Conservation (phyloP, 2,797 vertebrate species). For the Hyperoplus immaculatus region DNA sequence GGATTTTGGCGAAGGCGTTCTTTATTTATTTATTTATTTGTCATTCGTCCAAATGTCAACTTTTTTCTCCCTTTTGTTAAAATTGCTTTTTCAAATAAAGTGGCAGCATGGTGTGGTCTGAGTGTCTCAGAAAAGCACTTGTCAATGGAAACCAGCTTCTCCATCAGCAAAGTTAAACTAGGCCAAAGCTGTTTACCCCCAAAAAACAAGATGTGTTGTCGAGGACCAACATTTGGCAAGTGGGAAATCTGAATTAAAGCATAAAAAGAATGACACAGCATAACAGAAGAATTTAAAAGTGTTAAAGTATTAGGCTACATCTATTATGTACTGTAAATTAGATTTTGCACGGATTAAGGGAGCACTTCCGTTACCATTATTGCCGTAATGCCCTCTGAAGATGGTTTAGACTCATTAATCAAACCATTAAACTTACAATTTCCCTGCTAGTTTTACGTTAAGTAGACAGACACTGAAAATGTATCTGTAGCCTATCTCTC, state of each 20-base stretch:
- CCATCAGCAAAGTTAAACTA: not conserved
- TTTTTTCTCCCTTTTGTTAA: not conserved
- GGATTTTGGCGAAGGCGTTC: slow-evolving; percentile 30
- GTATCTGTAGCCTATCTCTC: not conserved
- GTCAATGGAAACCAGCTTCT: slow-evolving; percentile 20
- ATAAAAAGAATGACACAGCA: not conserved
- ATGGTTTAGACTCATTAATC: slow-evolving; percentile 23
- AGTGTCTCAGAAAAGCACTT: slow-evolving; percentile 15
- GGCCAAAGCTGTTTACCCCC: not conserved
- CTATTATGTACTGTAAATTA: not conserved
- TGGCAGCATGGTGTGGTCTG: not conserved
- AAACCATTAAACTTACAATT: not conserved
- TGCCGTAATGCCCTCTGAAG: not conserved
- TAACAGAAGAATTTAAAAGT: not conserved
- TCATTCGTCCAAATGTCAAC: slow-evolving; percentile 38
- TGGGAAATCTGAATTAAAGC: not conserved
- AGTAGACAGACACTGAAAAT: not conserved
- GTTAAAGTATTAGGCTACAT: not conserved
- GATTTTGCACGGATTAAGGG: not conserved
- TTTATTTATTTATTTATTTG: slow-evolving; percentile 7
- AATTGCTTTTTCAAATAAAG: slow-evolving; percentile 24
- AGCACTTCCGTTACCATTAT: not conserved
- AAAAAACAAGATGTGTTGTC: not conserved
- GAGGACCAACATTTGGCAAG: not conserved
- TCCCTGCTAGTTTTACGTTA: slow-evolving; percentile 3